These are phyloP conservation scores for Drosophila paulistorum DNA, from an alignment of 1,140 invertebrate genomes.

Conservation along the genomic window DNA sequence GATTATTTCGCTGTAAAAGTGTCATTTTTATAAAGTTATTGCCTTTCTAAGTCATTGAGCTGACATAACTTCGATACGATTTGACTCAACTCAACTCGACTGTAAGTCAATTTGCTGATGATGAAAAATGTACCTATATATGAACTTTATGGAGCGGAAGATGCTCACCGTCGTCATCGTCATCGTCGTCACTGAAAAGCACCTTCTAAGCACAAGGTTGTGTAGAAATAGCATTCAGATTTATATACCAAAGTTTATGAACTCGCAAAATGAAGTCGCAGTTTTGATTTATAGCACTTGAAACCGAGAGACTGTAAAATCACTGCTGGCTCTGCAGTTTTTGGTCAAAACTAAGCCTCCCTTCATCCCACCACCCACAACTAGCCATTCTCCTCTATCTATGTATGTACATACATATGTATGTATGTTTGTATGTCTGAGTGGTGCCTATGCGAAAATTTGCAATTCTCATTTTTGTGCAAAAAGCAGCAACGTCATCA, in stretches of 20 bases:
- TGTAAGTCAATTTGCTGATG: slow-evolving; percentile 4
- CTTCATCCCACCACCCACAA: neutral
- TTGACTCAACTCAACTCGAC: neutral
- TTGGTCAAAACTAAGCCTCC: neutral
- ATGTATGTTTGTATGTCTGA: no score
- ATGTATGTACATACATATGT: no score
- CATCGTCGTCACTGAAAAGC: neutral
- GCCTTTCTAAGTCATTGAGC: slow-evolving; percentile 7
- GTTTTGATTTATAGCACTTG: slow-evolving; percentile 6
- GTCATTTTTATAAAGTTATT: neutral
- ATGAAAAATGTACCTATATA: neutral
- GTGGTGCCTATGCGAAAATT: neutral
- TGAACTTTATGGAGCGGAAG: slow-evolving; percentile 1
- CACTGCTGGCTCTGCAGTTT: slow-evolving; percentile 4
- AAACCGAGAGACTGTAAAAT: slow-evolving; percentile 4
- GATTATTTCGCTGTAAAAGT: neutral
- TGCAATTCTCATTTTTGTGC: slow-evolving; percentile 15
- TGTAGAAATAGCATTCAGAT: neutral
- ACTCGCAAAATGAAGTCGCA: slow-evolving; percentile 12
- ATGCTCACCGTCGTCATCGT: neutral
- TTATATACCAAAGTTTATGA: slow-evolving; percentile 12
- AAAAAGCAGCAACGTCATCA: neutral
- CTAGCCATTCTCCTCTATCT: neutral
- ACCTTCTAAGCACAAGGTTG: slow-evolving; percentile 10
- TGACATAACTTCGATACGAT: neutral